Evolutionary conservation across 2,888 invertebrate species (phyloP).

Genomic region (Philonicus albiceps): DNA sequence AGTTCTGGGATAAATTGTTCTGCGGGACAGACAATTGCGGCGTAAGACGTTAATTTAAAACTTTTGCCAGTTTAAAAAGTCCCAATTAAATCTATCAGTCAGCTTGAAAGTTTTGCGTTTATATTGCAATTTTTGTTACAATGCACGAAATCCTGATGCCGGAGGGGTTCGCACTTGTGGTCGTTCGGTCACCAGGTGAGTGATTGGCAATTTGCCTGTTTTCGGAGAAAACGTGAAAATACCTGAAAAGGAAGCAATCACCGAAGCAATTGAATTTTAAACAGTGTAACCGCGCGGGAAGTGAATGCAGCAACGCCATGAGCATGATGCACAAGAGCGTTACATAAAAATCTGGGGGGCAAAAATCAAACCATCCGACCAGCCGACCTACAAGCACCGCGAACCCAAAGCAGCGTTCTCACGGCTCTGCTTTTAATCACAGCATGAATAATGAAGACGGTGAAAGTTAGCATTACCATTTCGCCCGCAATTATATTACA

Average conservation of each 20-base stretch:
- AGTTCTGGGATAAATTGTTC: not conserved
- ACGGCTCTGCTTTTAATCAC: slow-evolving; percentile 12
- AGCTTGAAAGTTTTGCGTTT: not conserved
- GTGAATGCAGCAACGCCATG: not conserved
- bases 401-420: not conserved
- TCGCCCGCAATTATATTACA: slow-evolving; percentile 3
- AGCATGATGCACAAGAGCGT: not conserved
- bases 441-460: slow-evolving; percentile 19
- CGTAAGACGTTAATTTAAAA: not conserved
- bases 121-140: not conserved
- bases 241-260: not conserved
- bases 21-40: not conserved
- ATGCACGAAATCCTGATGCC: not conserved
- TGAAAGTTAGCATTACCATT: slow-evolving; percentile 21
- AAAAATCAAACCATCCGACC: not conserved
- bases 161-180: not conserved
- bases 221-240: not conserved
- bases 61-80: not conserved
- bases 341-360: not conserved
- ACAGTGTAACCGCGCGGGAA: not conserved
- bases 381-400: not conserved
- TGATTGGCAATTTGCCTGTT: not conserved
- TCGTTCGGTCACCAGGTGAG: not conserved
- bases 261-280: not conserved
- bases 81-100: not conserved